Conservation (phyloP, 2,888 invertebrate species). For the Marasmarcha lunaedactyla region DNA sequence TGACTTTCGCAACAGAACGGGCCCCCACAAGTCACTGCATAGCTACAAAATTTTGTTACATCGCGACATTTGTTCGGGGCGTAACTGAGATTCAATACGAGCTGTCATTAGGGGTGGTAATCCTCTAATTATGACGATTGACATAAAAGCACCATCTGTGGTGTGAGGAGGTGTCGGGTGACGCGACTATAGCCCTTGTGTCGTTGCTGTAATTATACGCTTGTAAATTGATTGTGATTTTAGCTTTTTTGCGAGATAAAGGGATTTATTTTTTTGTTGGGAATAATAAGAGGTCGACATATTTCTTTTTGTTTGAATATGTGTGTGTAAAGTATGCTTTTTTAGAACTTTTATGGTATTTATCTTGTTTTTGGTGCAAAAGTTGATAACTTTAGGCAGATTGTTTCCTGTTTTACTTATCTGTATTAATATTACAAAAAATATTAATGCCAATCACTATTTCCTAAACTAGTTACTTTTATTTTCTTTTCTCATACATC, state of each 20-base stretch:
- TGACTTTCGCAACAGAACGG: background rate
- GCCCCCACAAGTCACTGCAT: background rate
- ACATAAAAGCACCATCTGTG: slow-evolving; percentile 67
- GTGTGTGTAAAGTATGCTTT: too few species aligned
- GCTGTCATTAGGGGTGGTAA: slow-evolving; percentile 63
- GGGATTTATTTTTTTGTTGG: too few species aligned
- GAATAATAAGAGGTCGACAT: too few species aligned
- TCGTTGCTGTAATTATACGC: background rate
- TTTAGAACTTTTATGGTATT: too few species aligned
- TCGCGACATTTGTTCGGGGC: slow-evolving; percentile 57
- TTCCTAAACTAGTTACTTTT: too few species aligned
- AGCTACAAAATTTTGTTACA: background rate
- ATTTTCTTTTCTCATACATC: too few species aligned
- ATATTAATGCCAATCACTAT: too few species aligned
- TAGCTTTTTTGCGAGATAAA: background rate
- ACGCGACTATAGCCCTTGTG: slow-evolving; percentile 19
- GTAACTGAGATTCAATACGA: slow-evolving; percentile 61
- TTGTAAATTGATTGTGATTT: background rate
- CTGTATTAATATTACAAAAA: too few species aligned
- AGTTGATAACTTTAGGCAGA: too few species aligned
- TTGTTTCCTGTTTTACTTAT: too few species aligned
- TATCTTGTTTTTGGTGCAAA: too few species aligned
- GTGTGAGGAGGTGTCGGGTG: slow-evolving; percentile 58
- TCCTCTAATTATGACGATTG: slow-evolving; percentile 70
- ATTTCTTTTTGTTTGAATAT: too few species aligned